phyloP scores from a whole-genome alignment of 1,140 invertebrate species.

The Neuroterus valhalla region DNA sequence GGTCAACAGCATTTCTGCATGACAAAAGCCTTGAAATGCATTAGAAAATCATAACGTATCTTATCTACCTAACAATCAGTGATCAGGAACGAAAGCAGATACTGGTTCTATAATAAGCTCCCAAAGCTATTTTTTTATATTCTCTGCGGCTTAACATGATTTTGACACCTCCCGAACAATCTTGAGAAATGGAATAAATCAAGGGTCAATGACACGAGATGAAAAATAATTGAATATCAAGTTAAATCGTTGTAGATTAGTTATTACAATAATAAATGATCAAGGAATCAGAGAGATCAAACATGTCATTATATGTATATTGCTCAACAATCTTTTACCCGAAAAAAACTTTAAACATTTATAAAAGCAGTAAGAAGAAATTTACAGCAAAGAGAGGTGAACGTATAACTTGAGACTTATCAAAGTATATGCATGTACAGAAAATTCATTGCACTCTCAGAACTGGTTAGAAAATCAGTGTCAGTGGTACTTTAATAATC shows the following conservation, averaged over 20 bases:
- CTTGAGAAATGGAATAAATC: too few relatives aligned
- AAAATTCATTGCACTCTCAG: not conserved
- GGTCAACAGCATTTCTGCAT: constrained; percentile 54
- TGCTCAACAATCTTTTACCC: not conserved
- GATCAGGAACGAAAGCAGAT: constrained; percentile 7
- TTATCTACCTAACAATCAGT: constrained; percentile 3
- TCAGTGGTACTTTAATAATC: not conserved
- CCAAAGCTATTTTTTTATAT: not conserved
- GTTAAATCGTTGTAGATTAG: too few relatives aligned
- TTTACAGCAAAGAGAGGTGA: not conserved
- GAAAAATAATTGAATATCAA: too few relatives aligned
- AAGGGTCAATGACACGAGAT: too few relatives aligned
- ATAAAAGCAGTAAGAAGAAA: not conserved
- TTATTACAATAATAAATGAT: too few relatives aligned
- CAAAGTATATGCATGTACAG: not conserved
- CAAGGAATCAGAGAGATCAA: not conserved
- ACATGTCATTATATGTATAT: not conserved
- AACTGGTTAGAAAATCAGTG: not conserved
- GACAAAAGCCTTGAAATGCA: constrained; percentile 32
- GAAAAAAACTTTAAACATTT: not conserved
- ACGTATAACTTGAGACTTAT: not conserved
- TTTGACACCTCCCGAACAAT: too few relatives aligned
- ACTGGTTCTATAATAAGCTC: not conserved
- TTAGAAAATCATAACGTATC: not conserved
- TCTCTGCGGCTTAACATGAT: too few relatives aligned